Conservation (phyloP, 2,797 vertebrate species). For the Jordanella pulchra region DNA sequence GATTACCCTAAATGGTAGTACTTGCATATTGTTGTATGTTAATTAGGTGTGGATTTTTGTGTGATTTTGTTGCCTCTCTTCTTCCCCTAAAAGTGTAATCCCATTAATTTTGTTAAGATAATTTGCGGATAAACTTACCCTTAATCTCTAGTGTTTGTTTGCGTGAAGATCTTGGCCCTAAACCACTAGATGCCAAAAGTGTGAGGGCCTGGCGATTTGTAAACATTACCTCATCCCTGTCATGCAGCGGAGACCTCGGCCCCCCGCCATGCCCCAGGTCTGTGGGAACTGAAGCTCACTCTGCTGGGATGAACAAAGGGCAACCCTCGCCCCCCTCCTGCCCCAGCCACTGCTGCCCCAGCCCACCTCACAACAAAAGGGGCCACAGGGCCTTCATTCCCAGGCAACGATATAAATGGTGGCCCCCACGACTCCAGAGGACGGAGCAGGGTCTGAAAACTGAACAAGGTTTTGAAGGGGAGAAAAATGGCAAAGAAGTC, state of each 20-base stretch:
- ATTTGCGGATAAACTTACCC: not conserved
- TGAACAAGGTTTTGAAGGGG: slow-evolving; percentile 58
- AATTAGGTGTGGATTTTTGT: not conserved
- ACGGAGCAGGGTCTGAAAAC: slow-evolving; percentile 84
- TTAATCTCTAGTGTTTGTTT: slow-evolving; percentile 3
- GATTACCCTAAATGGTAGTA: not conserved
- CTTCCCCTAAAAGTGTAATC: not conserved
- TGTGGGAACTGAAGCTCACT: slow-evolving; percentile 88
- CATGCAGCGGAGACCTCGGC: slow-evolving; percentile 34
- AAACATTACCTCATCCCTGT: slow-evolving; percentile 82
- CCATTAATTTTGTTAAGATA: not conserved
- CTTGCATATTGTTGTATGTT: not conserved
- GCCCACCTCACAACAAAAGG: slow-evolving; percentile 84
- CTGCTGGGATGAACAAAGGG: slow-evolving; percentile 87
- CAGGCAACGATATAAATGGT: slow-evolving; percentile 91
- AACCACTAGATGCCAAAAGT: slow-evolving; percentile 31
- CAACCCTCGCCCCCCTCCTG: slow-evolving; percentile 81
- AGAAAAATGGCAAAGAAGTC: slow-evolving; percentile 80
- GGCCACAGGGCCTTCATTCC: slow-evolving; percentile 86
- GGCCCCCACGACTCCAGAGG: slow-evolving; percentile 70
- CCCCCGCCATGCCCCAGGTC: slow-evolving; percentile 49
- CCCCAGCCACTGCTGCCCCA: slow-evolving; percentile 70
- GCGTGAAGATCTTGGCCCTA: slow-evolving; percentile 9
- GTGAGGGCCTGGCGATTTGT: slow-evolving; percentile 58
- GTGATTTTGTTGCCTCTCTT: not conserved